Evolutionary conservation across 2,113 vertebrate species (phyloP).

Genomic region (Nicator chloris): DNA sequence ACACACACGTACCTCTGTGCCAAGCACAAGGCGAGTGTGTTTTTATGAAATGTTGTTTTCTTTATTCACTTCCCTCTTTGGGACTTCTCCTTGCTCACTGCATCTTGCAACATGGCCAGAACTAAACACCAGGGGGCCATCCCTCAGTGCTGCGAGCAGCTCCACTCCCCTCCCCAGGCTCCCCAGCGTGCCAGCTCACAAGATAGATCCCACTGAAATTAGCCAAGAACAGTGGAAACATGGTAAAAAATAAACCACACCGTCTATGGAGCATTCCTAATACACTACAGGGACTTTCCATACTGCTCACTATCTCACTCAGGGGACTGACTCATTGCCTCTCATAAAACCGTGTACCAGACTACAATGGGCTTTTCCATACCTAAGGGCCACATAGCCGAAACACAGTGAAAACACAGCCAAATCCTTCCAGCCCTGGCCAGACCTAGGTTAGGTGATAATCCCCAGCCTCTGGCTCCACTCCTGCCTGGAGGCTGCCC

Average conservation of each 20-base stretch:
- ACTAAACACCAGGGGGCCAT: not conserved
- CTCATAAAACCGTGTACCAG: not conserved
- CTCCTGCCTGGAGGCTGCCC: not conserved
- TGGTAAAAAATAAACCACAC: not conserved
- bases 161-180: not conserved
- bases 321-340: not conserved
- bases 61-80: not conserved
- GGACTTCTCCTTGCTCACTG: not conserved
- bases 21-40: fast-evolving
- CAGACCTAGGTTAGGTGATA: not conserved
- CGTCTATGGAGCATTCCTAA: not conserved
- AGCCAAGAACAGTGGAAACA: not conserved
- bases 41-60: not conserved
- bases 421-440: not conserved
- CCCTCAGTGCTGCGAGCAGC: not conserved
- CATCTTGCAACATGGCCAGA: not conserved
- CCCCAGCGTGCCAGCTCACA: not conserved
- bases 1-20: not conserved
- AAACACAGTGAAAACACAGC: not conserved
- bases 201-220: not conserved
- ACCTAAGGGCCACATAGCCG: not conserved
- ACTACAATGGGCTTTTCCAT: not conserved
- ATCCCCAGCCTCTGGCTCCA: fast-evolving
- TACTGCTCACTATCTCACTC: fast-evolving
- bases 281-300: not conserved